Base-by-base conservation (phyloP, 37 sponge, comb jelly and placozoan species). In the Petrosia ficiformis region DNA sequence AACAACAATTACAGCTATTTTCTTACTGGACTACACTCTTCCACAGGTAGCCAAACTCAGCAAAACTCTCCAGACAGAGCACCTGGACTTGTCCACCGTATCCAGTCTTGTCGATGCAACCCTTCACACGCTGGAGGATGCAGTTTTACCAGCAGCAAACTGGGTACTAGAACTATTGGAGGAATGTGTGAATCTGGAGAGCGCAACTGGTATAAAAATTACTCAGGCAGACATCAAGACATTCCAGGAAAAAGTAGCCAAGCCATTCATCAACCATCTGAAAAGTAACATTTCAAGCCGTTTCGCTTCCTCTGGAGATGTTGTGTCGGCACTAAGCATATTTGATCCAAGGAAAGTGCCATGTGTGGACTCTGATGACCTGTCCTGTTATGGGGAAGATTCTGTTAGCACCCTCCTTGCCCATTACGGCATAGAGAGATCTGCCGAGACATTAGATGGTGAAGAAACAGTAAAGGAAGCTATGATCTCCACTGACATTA, bases 61-160 rank as follows among this genome's bases (percentile, higher is more conserved):
- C 81, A 84, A 60, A 58, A 43, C 77, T 44, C 85, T 89, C 26
- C 90, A 89, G 67, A 36, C 85, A 44, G 75, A 79, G 66, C 37
- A 79, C 21, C 72, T 89, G 16, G 90, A 89, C 56, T 83, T 89
- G 66, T 70, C 90, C 32, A 54, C 70, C 41, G 70, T 89, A 72
- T 68, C 85, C 44, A 34, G 59, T 80, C 84, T 89, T 59, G 90
- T 84, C 37, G 75, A 79, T 73, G 67, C 84, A 35, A 79, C 84
- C 57, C 84, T 89, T 33, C 75, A 89, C 69, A 78, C 84, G 68
- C 74, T 89, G 37, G 85, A 89, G 74, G 90, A 79, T 84, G 80
- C 85, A 24, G 6, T 80, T 36, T 42, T 57, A 24, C 85, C 81
- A 71, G 76, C 80, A 52, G 85, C 90, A 30, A 84, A 80, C 77